These are phyloP conservation scores for Lepidurus packardi DNA, from an alignment of 1,140 invertebrate genomes.

Conservation along the genomic window DNA sequence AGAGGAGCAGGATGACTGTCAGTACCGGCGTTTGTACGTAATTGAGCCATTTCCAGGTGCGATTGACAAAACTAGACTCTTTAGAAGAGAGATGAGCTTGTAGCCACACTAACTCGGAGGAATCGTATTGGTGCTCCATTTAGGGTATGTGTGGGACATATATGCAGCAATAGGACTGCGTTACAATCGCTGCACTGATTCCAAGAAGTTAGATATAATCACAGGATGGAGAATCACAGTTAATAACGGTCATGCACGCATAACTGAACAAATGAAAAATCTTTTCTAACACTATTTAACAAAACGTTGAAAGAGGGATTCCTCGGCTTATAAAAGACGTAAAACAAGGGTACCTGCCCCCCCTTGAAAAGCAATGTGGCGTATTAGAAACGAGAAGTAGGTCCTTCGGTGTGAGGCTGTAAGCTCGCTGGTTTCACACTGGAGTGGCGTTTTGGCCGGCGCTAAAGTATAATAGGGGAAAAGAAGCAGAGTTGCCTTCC, in stretches of 20 bases:
- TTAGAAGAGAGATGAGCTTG: neutral
- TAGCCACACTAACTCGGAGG: neutral
- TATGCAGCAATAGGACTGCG: neutral
- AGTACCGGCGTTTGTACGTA: neutral
- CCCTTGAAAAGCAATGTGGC: neutral
- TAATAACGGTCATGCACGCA: too few relatives aligned
- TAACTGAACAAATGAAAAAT: too few relatives aligned
- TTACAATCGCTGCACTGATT: too few relatives aligned
- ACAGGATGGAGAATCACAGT: too few relatives aligned
- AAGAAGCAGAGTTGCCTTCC: constrained; percentile 1
- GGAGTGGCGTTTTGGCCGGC: constrained; percentile 8
- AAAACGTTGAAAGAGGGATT: too few relatives aligned
- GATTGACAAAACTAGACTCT: neutral
- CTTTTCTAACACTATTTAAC: too few relatives aligned
- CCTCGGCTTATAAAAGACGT: too few relatives aligned
- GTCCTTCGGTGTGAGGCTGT: neutral
- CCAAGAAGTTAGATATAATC: too few relatives aligned
- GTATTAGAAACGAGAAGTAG: constrained; percentile 19
- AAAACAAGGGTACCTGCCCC: too few relatives aligned
- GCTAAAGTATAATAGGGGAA: constrained; percentile 12
- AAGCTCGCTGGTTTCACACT: neutral
- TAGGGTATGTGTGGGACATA: neutral
- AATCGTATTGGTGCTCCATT: neutral
- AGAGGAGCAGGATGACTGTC: neutral
- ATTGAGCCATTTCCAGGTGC: constrained; percentile 21